Base-by-base conservation (phyloP, 2,797 vertebrate genomes). In the Neoniphon sammara region DNA sequence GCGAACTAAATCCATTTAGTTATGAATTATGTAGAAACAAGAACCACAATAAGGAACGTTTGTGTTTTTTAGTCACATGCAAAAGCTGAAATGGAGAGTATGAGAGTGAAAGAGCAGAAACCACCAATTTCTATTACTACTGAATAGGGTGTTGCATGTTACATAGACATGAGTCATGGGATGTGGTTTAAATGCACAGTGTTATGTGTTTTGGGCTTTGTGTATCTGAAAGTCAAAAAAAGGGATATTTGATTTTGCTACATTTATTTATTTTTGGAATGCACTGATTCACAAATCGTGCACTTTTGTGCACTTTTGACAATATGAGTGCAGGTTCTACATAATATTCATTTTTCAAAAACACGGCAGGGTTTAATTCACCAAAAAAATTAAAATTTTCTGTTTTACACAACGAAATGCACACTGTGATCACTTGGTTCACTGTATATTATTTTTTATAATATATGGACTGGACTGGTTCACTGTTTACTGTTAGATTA, bases 141-240 rank as follows among this genome's bases (percentile, higher is more conserved):
- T 54, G 14, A 54, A 23, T 52, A 46, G 44, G 57, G 3, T 36
- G 54, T 72, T 18, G 59, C 55, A 68, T 63, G 44, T 70, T 20
- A 8, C 47, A 18, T 46, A 15, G 65, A 70, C 14, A 75, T n/a
- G 2, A 71, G 57, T 81, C 2, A 10, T 39, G 17, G 59, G 44
- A 46, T 46, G 44, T 72, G 82, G 73, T 87, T 82, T 34, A 68
- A 61, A 53, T 4, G n/a, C 25, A 82, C 70, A 47, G 64, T 84
- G 83, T 81, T 62, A 21, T 46, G 25, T 76, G 53, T 62, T 56
- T 52, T 52, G 46, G 5, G 18, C 18, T 50, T 21, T 30, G 10
- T 36, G 70, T 27, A 61, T 34, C 3, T 34, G 34, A 59, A 9
- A 53, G 3, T 21, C 7, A 21, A 11, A 56, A 54, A 69, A 69